Evolutionary conservation across 1,140 invertebrate species (phyloP), one percentile per base, ranked within the genome.

Genomic region (Neodiprion pinetum): DNA sequence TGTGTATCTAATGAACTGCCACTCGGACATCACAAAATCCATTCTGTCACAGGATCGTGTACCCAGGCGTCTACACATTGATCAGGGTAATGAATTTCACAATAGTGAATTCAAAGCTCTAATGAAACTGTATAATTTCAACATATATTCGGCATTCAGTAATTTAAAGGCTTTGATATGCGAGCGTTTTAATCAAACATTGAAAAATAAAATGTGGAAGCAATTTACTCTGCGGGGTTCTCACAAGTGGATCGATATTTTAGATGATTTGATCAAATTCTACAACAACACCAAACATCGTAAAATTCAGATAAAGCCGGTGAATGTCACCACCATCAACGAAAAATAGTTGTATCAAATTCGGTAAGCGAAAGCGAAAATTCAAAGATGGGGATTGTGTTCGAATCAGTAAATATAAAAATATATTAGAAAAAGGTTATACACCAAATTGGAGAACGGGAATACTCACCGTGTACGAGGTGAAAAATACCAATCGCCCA

Each of bases 241-340:
- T 21, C 17, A 21, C 17, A 21, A 21, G 17, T 21, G 0, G 0
- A 21, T 21, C 17, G 17, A 14, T 78, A 86, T 23, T 11, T 83
- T 12, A 74, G 80, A 65, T 90, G 89, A 76, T 90, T 21, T 1
- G 17, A 21, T 21, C 17, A 21, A 21, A 21, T 21, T 21, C 17
- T 21, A 21, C 17, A 21, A 90, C 81, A 79, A 84, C 69, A 83
- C 77, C 66, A 75, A 72, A 72, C 87, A 90, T 83, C 66, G 84
- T 50, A 87, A 82, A 21, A 89, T 88, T n/a, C 78, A 80, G 80
- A 83, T 82, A 75, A 78, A 73, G 65, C 88, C 88, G 23, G 74
- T 77, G 50, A 72, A 84, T 17, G 85, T 88, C 12, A 83, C 73
- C 75, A 47, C 69, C 23, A 40, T 70, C 12, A 84, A 87, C 76